phyloP scores from a whole-genome alignment of 2,888 invertebrate genomes.

The Hartigia nigra region DNA sequence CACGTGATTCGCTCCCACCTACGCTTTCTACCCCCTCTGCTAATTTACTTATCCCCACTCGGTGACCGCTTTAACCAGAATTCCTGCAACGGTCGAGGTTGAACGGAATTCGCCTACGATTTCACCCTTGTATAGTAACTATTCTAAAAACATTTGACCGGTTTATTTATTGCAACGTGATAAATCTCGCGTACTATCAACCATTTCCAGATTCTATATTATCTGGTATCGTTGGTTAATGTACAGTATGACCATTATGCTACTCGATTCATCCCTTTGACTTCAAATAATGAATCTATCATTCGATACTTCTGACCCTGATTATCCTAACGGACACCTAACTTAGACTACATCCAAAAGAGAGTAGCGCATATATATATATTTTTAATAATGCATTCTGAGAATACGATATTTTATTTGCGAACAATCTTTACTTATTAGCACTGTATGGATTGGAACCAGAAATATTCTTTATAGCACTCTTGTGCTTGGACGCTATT shows the following conservation, averaged over 20 bases:
- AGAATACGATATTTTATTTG: not conserved
- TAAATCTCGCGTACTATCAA: not conserved
- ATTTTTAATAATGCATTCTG: not conserved
- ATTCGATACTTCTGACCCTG: not conserved
- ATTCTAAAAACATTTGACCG: not conserved
- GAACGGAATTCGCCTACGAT: not conserved
- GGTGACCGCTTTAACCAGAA: not conserved
- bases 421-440: not conserved
- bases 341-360: not conserved
- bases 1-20: conserved; percentile 36
- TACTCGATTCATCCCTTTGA: not conserved
- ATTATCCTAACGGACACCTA: not conserved
- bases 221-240: not conserved
- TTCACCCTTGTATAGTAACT: not conserved
- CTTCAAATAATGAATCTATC: not conserved
- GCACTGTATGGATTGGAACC: not conserved
- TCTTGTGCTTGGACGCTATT: not conserved
- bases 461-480: not conserved
- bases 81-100: not conserved
- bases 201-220: not conserved
- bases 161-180: not conserved
- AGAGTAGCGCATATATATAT: not conserved
- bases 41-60: not conserved
- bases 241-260: not conserved
- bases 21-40: not conserved